These are phyloP conservation scores for Spodoptera frugiperda DNA, from an alignment of 1,140 invertebrate genomes.

Conservation along the genomic window DNA sequence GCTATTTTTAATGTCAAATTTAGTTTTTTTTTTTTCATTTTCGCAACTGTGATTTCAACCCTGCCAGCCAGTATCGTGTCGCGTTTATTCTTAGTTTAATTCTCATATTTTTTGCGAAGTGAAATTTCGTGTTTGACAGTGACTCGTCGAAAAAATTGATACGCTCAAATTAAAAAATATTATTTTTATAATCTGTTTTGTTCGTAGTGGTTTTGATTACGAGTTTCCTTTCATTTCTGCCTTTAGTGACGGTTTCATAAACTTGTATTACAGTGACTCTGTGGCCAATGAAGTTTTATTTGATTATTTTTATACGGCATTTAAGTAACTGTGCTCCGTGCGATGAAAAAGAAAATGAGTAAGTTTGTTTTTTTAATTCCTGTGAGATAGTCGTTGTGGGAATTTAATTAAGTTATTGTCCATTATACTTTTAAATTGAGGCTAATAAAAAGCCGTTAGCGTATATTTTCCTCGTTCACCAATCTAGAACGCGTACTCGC, in stretches of 20 bases:
- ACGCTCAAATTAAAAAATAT: conserved; percentile 6
- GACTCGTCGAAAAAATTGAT: conserved; percentile 11
- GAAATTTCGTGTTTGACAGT: conserved; percentile 21
- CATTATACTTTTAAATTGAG: neutral
- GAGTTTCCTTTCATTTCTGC: conserved; percentile 43
- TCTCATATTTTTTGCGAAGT: conserved; percentile 27
- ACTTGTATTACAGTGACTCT: conserved; percentile 41
- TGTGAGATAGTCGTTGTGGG: neutral
- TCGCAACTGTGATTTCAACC: neutral
- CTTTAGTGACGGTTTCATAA: conserved; percentile 47
- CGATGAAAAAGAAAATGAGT: conserved; percentile 47
- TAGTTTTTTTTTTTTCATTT: conserved; percentile 9
- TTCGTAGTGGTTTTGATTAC: conserved; percentile 22
- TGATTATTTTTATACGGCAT: conserved; percentile 30
- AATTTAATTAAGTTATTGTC: neutral
- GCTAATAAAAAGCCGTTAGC: neutral
- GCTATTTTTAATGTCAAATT: conserved; percentile 8
- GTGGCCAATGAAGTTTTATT: conserved; percentile 39
- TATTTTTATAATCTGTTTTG: conserved; percentile 25
- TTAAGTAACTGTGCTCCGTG: conserved; percentile 28
- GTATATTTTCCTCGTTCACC: neutral
- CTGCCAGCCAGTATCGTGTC: conserved; percentile 40
- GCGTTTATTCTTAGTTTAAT: conserved; percentile 40
- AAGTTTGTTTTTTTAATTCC: conserved; percentile 3
- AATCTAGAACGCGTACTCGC: conserved; percentile 4